A percentile compares a stretch with the other conserved stretches of the same genome.
Conservation (phyloP, 2,888 invertebrate genomes). For the Drosophila tanythrix region DNA sequence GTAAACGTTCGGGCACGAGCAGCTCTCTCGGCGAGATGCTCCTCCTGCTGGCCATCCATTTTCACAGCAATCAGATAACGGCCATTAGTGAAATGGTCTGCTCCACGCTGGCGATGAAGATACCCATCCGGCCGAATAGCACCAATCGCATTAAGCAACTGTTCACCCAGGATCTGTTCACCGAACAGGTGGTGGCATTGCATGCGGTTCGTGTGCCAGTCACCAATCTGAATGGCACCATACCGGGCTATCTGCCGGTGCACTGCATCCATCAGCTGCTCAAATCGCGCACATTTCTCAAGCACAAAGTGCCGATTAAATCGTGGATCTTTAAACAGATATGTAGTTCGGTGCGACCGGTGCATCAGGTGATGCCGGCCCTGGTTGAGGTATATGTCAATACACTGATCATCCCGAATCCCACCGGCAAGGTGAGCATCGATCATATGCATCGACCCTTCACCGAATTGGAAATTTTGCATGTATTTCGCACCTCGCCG, state of each 20-base stretch:
- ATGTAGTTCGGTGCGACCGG: constrained; percentile 93
- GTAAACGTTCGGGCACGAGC: constrained; percentile 92
- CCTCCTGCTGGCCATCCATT: constrained; percentile 97
- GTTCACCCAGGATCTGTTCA: constrained; percentile 98
- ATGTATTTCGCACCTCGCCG: constrained; percentile 89
- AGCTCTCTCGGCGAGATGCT: constrained; percentile 98
- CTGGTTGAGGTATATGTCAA: constrained; percentile 97
- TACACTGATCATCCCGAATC: constrained; percentile 91
- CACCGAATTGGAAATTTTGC: constrained; percentile 94
- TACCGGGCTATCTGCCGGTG: constrained; percentile 96
- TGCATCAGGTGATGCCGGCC: constrained; percentile 96
- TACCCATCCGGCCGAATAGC: constrained; percentile 93
- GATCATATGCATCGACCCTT: constrained; percentile 97
- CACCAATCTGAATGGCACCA: constrained; percentile 93
- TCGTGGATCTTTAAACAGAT: constrained; percentile 98
- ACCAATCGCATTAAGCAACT: constrained; percentile 95
- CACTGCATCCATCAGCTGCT: constrained; percentile 98
- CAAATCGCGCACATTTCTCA: constrained; percentile 97
- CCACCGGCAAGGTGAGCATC: constrained; percentile 83
- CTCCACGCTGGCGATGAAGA: constrained; percentile 97
- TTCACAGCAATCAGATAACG: constrained; percentile 96
- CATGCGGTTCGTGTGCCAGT: constrained; percentile 98
- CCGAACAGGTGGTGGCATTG: constrained; percentile 97
- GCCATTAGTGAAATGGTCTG: constrained; percentile 97
- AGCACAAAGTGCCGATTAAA: constrained; percentile 97